Conservation (phyloP, 2,888 invertebrate species). For the Notodonta ziczac region DNA sequence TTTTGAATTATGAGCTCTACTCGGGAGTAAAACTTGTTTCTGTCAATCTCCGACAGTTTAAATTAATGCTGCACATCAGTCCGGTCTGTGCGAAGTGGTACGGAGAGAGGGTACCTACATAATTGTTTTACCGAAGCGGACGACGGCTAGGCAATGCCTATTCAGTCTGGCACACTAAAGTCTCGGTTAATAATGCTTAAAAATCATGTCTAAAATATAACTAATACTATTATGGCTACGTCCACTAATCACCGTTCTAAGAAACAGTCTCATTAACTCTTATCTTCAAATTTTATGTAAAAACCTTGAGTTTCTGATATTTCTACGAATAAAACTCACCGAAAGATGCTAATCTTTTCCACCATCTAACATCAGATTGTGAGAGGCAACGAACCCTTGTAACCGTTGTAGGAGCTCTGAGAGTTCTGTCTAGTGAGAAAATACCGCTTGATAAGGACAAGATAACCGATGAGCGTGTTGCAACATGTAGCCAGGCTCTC, state of each 20-base stretch:
- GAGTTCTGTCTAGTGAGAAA: conserved; percentile 17
- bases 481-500: conserved; percentile 18
- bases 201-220: no score
- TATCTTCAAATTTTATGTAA: background rate
- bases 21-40: no score
- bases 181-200: no score
- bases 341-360: conserved; percentile 19
- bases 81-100: background rate
- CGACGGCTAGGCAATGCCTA: background rate
- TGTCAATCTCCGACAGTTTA: no score
- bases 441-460: conserved; percentile 32
- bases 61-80: background rate
- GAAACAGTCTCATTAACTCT: background rate
- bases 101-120: background rate
- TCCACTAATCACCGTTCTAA: background rate
- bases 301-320: background rate
- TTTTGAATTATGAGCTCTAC: no score
- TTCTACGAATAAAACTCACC: background rate
- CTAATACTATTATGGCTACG: background rate
- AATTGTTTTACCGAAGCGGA: no score
- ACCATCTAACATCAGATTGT: conserved; percentile 11
- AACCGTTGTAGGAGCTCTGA: conserved; percentile 15
- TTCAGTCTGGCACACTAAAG: background rate
- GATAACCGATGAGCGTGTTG: conserved; percentile 21
- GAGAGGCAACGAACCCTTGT: conserved; percentile 27